Base-by-base conservation (phyloP, 2,113 vertebrate genomes). In the Cynopterus brachyotis region DNA sequence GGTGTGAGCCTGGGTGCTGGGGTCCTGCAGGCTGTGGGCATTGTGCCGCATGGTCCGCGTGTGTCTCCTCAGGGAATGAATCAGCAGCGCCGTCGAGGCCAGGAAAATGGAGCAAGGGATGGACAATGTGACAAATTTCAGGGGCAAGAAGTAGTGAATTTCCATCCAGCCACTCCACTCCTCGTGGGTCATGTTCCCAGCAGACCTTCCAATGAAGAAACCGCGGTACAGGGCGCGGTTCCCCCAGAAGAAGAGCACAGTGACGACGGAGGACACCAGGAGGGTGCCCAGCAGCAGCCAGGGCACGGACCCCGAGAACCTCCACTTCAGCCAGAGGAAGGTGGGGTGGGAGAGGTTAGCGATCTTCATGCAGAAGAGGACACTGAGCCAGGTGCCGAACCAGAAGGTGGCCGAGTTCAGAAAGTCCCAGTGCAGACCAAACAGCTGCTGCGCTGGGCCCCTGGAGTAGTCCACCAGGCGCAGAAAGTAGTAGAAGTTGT, bases 251-350 rank as follows among this genome's bases (percentile, higher is more conserved):
- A 94, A 96, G 22, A 64, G 59, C 22, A 97, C n/a, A 16, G 92
- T 80, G 26, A 81, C 10, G 0, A 42, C 11, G 72, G 42, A 90
- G 13, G 87, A 97, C 13, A 92, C 15, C 20, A 95, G 5, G n/a
- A 93, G 9, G 24, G 64, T 98, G 1, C 26, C n/a, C 85, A 83
- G 30, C 59, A 97, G 87, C 3, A 98, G 37, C 92, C 89, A 35
- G 5, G 91, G 96, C 20, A 97, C 92, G 0, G 26, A 62, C 5
- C 64, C 47, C 0, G 60, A 70, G 32, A 98, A 37, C 90, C 90
- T 91, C 96, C 96, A 96, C 92, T 96, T 97, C 53, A 97, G n/a
- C 88, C 94, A 96, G 2, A 97, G 89, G 79, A 98, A 98, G 73
- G 70, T 19, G 0, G 80, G 91, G 19, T 97, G 97, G n/a, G 93